Evolutionary conservation across 2,888 invertebrate species (phyloP).

Genomic region (Rhodophaea formosa): DNA sequence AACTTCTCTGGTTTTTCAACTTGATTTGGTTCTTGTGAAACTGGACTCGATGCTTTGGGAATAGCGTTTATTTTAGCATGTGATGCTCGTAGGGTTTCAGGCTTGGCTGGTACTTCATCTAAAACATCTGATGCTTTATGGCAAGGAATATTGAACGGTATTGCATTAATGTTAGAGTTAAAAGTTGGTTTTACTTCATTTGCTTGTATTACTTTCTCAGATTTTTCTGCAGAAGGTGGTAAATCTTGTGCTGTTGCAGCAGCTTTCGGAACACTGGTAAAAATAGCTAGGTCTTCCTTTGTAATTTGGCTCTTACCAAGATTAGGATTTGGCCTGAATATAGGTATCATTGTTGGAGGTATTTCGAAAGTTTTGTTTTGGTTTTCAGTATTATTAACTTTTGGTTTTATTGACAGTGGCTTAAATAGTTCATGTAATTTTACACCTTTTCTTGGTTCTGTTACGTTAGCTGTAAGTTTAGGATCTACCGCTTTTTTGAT

Average conservation of each 20-base stretch:
- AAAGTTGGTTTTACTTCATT: conserved; percentile 26
- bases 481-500: neutral
- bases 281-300: conserved; percentile 2
- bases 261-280: neutral
- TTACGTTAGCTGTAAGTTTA: neutral
- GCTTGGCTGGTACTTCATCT: conserved; percentile 29
- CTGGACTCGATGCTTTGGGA: conserved; percentile 27
- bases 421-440: conserved; percentile 10
- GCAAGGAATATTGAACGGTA: conserved; percentile 47
- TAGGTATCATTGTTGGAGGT: conserved; percentile 30
- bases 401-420: conserved; percentile 8
- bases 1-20: conserved; percentile 32
- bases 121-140: conserved; percentile 46
- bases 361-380: conserved; percentile 14
- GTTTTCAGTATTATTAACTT: conserved; percentile 7
- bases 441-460: neutral
- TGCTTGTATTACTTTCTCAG: neutral
- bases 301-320: conserved; percentile 13
- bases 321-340: conserved; percentile 28
- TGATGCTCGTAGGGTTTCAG: conserved; percentile 22
- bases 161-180: conserved; percentile 19
- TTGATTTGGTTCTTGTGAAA: conserved; percentile 30
- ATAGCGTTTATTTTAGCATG: conserved; percentile 6
- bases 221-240: neutral
- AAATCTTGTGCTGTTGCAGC: neutral